phyloP scores from a whole-genome alignment of 2,113 vertebrate genomes.

The Periophthalmus modestus region DNA sequence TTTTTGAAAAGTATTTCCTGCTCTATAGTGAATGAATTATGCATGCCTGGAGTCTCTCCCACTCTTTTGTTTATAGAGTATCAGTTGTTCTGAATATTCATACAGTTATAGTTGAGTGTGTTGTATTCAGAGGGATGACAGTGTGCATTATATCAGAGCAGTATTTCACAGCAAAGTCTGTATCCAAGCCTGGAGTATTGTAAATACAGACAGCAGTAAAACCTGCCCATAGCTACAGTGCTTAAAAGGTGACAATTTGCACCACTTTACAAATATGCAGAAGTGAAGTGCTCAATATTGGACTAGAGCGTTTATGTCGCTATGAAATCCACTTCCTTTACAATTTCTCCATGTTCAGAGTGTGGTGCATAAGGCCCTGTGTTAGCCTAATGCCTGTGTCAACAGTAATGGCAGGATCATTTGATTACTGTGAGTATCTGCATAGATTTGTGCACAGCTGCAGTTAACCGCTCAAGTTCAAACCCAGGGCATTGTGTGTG shows the following conservation, averaged over 20 bases:
- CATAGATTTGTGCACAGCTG: conserved; percentile 5
- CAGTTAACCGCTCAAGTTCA: conserved; percentile 21
- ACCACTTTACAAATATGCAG: conserved; percentile 15
- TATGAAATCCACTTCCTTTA: conserved; percentile 26
- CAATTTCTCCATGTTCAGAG: conserved; percentile 13
- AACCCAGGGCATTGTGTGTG: conserved; percentile 19
- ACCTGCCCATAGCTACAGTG: neutral
- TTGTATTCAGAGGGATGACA: neutral
- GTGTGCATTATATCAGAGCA: neutral
- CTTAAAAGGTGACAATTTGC: neutral
- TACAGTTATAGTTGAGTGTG: neutral
- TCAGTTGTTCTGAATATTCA: neutral
- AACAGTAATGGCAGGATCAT: conserved; percentile 8
- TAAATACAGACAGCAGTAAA: neutral
- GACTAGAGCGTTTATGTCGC: conserved; percentile 24
- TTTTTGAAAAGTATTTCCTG: neutral
- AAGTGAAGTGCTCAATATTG: conserved; percentile 14
- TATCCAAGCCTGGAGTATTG: neutral
- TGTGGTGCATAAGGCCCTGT: conserved; percentile 17
- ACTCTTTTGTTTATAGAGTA: neutral
- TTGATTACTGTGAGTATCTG: conserved; percentile 8
- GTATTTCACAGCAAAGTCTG: neutral
- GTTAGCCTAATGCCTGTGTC: neutral
- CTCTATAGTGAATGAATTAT: neutral
- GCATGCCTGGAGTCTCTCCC: neutral